Evolutionary conservation across 2,113 vertebrate genomes (phyloP).

Genomic region (Pitta sordida): DNA sequence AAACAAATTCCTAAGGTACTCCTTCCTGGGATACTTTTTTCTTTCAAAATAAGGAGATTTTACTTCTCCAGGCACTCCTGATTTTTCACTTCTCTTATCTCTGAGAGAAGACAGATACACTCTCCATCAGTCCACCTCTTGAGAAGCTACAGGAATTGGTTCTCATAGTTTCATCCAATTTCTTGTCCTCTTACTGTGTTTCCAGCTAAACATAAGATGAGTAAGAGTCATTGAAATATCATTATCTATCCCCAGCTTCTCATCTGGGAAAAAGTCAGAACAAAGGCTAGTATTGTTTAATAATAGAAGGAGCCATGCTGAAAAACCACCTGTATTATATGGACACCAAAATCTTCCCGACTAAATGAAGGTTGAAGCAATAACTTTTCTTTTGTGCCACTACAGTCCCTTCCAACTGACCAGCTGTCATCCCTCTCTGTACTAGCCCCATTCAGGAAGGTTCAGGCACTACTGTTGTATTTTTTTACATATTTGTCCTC

Average conservation of each 20-base stretch:
- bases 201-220: neutral
- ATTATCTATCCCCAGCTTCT: neutral
- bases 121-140: neutral
- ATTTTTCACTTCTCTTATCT: neutral
- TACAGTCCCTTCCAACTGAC: neutral
- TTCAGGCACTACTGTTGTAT: neutral
- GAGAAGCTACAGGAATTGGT: neutral
- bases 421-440: neutral
- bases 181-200: neutral
- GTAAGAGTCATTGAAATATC: neutral
- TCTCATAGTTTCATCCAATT: neutral
- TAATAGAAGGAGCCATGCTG: neutral
- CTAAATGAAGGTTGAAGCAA: neutral
- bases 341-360: neutral
- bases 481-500: neutral
- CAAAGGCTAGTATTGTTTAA: neutral
- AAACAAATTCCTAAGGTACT: neutral
- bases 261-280: neutral
- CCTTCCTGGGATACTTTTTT: neutral
- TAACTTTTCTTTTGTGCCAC: neutral
- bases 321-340: neutral
- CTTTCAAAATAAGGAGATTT: neutral
- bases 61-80: neutral
- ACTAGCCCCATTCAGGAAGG: neutral
- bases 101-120: neutral